Evolutionary conservation across 2,113 vertebrate genomes (phyloP).

Genomic region (Cephalopterus ornatus): DNA sequence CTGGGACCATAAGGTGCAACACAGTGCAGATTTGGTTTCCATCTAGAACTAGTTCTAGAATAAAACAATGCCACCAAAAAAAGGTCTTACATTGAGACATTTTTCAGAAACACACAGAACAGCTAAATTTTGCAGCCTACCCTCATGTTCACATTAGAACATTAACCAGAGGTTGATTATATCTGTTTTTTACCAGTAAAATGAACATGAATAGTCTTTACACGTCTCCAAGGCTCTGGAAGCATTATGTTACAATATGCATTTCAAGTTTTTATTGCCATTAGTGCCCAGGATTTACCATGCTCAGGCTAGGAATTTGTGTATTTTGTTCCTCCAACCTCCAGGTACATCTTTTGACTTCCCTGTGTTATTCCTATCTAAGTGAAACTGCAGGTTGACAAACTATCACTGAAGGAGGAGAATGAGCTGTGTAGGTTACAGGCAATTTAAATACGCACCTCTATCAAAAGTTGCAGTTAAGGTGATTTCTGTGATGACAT

Average conservation of each 20-base stretch:
- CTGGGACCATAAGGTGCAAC: background rate
- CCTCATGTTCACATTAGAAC: background rate
- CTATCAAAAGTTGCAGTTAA: background rate
- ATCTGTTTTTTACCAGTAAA: background rate
- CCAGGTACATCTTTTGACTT: background rate
- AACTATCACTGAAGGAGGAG: background rate
- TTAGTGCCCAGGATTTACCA: background rate
- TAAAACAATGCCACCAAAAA: background rate
- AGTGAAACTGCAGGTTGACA: background rate
- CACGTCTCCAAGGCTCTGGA: background rate
- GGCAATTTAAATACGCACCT: background rate
- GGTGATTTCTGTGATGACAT: background rate
- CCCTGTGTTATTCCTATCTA: background rate
- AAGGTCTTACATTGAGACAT: background rate
- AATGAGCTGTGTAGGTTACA: background rate
- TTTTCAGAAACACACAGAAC: background rate
- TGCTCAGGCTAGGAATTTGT: background rate
- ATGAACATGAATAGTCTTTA: background rate
- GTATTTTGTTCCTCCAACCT: background rate
- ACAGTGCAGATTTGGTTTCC: background rate
- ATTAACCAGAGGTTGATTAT: background rate
- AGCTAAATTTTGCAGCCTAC: background rate
- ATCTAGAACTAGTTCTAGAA: background rate
- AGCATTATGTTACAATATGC: background rate
- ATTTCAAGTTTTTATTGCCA: background rate